Percentiles rank a stretch among this genome's conserved stretches.
phyloP scores from a whole-genome alignment of 2,888 invertebrate species.

The Phortica okadai region DNA sequence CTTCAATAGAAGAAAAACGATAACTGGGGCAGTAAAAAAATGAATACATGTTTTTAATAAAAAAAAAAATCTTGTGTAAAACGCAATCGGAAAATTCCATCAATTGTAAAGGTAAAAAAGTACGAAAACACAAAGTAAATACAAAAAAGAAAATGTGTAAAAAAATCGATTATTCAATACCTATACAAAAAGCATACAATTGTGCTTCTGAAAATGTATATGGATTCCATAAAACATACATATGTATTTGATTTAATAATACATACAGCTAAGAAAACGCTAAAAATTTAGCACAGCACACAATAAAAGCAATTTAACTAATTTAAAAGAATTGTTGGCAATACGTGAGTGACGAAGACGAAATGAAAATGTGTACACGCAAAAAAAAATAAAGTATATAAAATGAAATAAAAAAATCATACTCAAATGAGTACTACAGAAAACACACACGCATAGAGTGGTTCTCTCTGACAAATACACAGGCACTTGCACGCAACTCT shows the following conservation, averaged over 20 bases:
- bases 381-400: constrained; percentile 48
- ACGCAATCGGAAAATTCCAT: not conserved
- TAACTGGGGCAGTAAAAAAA: no score
- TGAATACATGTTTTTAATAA: no score
- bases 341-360: constrained; percentile 33
- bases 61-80: not conserved
- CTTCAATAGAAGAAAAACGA: no score
- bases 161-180: constrained; percentile 68
- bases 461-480: constrained; percentile 35
- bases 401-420: not conserved
- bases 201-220: constrained; percentile 38
- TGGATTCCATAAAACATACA: constrained; percentile 38
- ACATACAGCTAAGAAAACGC: constrained; percentile 36
- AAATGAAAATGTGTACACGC: constrained; percentile 25
- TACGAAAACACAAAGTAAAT: constrained; percentile 32
- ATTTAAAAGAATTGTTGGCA: constrained; percentile 46
- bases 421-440: constrained; percentile 49
- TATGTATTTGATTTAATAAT: constrained; percentile 49
- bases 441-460: constrained; percentile 47
- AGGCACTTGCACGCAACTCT: constrained; percentile 35
- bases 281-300: constrained; percentile 49
- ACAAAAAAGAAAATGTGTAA: constrained; percentile 48
- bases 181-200: constrained; percentile 45
- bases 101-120: not conserved
- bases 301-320: constrained; percentile 48